phyloP scores from a whole-genome alignment of 1,140 invertebrate species.

The Brachionus manjavacas region DNA sequence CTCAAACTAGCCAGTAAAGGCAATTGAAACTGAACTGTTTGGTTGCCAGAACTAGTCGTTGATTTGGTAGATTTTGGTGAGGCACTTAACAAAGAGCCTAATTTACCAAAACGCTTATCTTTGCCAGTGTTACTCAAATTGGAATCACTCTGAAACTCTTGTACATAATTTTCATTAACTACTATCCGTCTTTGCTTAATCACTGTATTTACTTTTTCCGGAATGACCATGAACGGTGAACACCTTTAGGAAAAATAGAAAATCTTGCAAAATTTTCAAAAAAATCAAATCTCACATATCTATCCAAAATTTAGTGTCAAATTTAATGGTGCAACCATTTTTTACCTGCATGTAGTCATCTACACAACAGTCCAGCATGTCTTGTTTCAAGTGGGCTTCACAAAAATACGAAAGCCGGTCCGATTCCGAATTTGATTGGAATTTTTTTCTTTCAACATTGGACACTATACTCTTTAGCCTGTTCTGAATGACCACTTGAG shows the following conservation, averaged over 20 bases:
- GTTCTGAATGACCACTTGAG: neutral
- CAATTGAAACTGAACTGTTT: neutral
- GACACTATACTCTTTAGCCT: neutral
- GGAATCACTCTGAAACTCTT: neutral
- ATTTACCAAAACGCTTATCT: neutral
- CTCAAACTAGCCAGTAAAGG: neutral
- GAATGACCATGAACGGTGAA: neutral
- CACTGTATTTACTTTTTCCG: neutral
- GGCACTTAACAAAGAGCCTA: neutral
- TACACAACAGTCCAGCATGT: neutral
- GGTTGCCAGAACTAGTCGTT: neutral
- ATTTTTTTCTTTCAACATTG: neutral
- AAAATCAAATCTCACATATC: neutral
- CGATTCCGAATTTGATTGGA: neutral
- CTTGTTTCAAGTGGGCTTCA: neutral
- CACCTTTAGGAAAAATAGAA: neutral
- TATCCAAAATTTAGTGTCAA: neutral
- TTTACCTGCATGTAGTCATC: neutral
- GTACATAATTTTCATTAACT: neutral
- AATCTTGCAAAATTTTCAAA: neutral
- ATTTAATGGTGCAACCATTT: neutral
- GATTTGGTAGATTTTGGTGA: neutral
- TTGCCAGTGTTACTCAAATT: neutral
- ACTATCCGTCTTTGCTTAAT: neutral
- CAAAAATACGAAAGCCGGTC: neutral